Percentiles rank a stretch among this genome's conserved stretches.
Conservation (phyloP, 2,888 invertebrate species). For the Napeogenes inachia region DNA sequence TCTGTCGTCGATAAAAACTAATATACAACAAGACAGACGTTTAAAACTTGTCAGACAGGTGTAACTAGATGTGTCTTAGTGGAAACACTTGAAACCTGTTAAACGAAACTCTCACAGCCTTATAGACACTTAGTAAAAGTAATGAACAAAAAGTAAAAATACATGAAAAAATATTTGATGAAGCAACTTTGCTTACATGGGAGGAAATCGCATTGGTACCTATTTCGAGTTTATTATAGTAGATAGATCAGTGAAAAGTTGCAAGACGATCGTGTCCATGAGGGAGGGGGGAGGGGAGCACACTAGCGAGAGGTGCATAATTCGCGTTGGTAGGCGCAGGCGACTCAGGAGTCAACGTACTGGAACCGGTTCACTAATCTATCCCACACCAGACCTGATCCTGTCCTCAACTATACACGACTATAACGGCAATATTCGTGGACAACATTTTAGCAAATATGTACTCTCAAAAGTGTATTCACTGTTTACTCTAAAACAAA, state of each 20-base stretch:
- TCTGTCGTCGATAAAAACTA: no score
- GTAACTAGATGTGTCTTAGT: slow-evolving; percentile 50
- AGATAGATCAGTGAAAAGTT: slow-evolving; percentile 16
- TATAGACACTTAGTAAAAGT: slow-evolving; percentile 2
- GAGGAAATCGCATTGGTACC: background rate
- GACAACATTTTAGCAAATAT: slow-evolving; percentile 5
- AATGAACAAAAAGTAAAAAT: background rate
- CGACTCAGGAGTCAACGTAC: slow-evolving; percentile 71
- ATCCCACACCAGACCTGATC: slow-evolving; percentile 65
- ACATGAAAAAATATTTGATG: background rate
- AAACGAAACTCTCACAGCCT: slow-evolving; percentile 13
- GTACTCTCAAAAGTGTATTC: no score
- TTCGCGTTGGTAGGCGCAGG: slow-evolving; percentile 57
- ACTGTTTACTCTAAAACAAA: no score
- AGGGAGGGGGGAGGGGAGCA: slow-evolving; percentile 32
- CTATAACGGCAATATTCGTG: slow-evolving; percentile 61
- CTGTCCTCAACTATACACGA: slow-evolving; percentile 68
- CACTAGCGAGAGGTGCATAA: slow-evolving; percentile 54
- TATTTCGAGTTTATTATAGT: background rate
- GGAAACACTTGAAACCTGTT: slow-evolving; percentile 24
- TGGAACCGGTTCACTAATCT: slow-evolving; percentile 75
- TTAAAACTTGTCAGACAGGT: slow-evolving; percentile 45
- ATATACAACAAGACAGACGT: slow-evolving; percentile 31
- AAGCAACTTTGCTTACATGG: background rate
- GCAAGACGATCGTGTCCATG: slow-evolving; percentile 32